A percentile compares a stretch with the other conserved stretches of the same genome.
phyloP scores from a whole-genome alignment of 2,797 vertebrate genomes.

The Onychomys arenicola region DNA sequence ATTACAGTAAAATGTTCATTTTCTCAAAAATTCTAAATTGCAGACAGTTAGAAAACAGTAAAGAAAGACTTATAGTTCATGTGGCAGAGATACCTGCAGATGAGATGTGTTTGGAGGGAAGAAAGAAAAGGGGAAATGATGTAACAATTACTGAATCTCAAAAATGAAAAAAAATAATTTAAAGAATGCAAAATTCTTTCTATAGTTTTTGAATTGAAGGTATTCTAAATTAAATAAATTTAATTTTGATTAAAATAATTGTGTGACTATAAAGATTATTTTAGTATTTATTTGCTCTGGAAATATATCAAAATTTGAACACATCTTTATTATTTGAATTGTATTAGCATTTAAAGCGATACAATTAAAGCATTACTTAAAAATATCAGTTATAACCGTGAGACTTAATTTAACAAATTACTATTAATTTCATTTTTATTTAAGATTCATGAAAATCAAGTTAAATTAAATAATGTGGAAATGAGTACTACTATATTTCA shows the following conservation, averaged over 20 bases:
- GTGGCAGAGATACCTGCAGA: background rate
- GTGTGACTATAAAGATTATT: background rate
- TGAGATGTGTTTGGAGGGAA: background rate
- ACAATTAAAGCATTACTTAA: slow-evolving; percentile 2
- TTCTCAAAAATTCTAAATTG: background rate
- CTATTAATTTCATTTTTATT: background rate
- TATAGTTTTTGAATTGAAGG: background rate
- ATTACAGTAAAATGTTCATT: background rate
- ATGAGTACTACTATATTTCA: slow-evolving; percentile 1
- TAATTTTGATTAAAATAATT: background rate
- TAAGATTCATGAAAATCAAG: background rate
- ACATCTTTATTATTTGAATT: background rate
- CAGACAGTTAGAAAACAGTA: background rate
- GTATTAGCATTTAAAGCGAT: background rate
- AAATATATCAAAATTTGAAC: background rate
- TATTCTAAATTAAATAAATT: background rate
- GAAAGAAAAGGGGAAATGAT: background rate
- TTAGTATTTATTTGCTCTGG: background rate
- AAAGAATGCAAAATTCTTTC: background rate
- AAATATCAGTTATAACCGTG: background rate
- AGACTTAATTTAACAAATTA: background rate
- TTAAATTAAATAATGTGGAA: background rate
- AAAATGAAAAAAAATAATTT: background rate
- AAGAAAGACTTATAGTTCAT: background rate
- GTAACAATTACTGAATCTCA: background rate